These are phyloP conservation scores for Drosophila repletoides DNA, from an alignment of 1,140 invertebrate genomes.

Conservation along the genomic window DNA sequence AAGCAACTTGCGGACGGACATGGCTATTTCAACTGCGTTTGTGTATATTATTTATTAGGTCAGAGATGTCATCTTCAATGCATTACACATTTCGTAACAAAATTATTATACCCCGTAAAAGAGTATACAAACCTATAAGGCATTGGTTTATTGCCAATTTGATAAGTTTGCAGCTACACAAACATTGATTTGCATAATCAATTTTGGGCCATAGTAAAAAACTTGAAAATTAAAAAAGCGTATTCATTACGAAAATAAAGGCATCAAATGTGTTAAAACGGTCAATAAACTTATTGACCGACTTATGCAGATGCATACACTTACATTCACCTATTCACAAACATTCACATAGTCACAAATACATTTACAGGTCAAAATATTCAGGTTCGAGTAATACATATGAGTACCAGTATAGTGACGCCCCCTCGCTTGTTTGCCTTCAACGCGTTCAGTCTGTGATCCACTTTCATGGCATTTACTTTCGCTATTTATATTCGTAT, in stretches of 20 bases:
- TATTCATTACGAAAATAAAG: slow-evolving; percentile 57
- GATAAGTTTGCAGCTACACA: slow-evolving; percentile 45
- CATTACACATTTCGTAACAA: too few species aligned
- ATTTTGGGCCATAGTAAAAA: slow-evolving; percentile 32
- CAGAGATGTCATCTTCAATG: too few species aligned
- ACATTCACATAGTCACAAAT: slow-evolving; percentile 5
- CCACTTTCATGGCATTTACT: slow-evolving; percentile 74
- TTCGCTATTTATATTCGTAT: slow-evolving; percentile 60
- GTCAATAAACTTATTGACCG: slow-evolving; percentile 80
- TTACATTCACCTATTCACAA: not conserved
- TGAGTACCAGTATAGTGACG: slow-evolving; percentile 30
- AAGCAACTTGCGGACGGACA: too few species aligned
- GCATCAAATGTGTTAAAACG: slow-evolving; percentile 56
- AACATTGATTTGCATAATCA: slow-evolving; percentile 62
- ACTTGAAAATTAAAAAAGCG: slow-evolving; percentile 24
- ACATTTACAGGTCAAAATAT: slow-evolving; percentile 16
- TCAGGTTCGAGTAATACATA: not conserved
- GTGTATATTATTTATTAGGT: too few species aligned
- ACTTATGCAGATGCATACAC: slow-evolving; percentile 41
- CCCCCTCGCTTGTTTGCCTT: slow-evolving; percentile 72
- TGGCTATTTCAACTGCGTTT: too few species aligned
- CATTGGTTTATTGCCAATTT: slow-evolving; percentile 56
- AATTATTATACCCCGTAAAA: too few species aligned
- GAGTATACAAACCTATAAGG: slow-evolving; percentile 6
- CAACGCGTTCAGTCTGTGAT: slow-evolving; percentile 58